Conservation (phyloP, 2,888 invertebrate genomes). For the Brassicogethes aeneus region DNA sequence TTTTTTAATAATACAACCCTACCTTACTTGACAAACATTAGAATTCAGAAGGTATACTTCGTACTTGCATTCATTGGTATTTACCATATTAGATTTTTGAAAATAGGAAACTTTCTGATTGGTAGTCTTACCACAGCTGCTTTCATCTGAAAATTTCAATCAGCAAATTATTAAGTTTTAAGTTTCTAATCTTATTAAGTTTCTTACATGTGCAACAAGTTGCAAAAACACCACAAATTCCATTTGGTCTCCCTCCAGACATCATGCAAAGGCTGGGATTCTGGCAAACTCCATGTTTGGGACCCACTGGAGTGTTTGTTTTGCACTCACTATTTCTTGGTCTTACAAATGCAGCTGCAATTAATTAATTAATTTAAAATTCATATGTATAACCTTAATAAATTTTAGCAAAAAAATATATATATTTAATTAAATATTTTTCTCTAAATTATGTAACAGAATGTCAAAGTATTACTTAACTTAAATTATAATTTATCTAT, state of each 20-base stretch:
- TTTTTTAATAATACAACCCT: constrained; percentile 6
- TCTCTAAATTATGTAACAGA: too few relatives aligned
- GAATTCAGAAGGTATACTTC: constrained; percentile 47
- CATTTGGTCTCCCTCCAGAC: constrained; percentile 39
- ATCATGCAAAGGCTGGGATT: constrained; percentile 47
- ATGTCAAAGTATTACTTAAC: too few relatives aligned
- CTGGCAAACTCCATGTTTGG: constrained; percentile 41
- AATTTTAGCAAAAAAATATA: neutral
- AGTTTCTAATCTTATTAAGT: neutral
- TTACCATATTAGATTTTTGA: constrained; percentile 31
- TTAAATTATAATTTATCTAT: too few relatives aligned
- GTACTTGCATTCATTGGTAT: constrained; percentile 44
- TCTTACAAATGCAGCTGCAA: constrained; percentile 4
- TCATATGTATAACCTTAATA: neutral
- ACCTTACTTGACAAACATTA: constrained; percentile 49
- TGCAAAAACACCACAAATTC: constrained; percentile 22
- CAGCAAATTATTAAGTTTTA: constrained; percentile 1
- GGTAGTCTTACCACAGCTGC: constrained; percentile 20
- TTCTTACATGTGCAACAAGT: constrained; percentile 26
- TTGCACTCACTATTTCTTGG: constrained; percentile 40
- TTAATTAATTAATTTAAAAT: neutral
- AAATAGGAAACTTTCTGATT: constrained; percentile 26
- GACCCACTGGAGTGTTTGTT: constrained; percentile 8
- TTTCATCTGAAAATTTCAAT: constrained; percentile 16
- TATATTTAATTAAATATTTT: too few relatives aligned